Evolutionary conservation across 2,797 vertebrate species (phyloP).

Genomic region (Chelidonichthys spinosus): DNA sequence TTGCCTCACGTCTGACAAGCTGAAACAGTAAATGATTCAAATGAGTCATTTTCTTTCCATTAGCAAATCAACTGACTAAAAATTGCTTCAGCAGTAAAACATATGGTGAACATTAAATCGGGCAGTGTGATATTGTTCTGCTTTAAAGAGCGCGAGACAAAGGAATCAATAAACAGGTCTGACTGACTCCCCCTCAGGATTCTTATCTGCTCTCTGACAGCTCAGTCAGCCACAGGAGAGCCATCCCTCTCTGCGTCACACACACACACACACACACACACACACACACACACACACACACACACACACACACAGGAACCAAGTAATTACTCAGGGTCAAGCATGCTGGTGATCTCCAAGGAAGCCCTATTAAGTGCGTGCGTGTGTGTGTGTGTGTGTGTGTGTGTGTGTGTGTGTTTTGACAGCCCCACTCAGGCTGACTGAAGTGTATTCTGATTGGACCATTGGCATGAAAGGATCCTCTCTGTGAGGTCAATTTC

Average conservation of each 20-base stretch:
- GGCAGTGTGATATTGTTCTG: constrained; percentile 5
- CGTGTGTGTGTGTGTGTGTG: constrained; percentile 15
- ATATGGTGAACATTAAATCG: background rate
- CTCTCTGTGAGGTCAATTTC: background rate
- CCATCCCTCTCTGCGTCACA: constrained; percentile 20
- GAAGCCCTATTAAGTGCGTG: constrained; percentile 19
- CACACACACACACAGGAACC: constrained; percentile 10
- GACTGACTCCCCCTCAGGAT: constrained; percentile 37
- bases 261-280: constrained; percentile 7
- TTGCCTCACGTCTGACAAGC: background rate
- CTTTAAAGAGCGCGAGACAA: constrained; percentile 18
- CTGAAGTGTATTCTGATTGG: constrained; percentile 28
- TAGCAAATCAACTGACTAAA: background rate
- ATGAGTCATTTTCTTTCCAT: constrained; percentile 26
- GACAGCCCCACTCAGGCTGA: constrained; percentile 14
- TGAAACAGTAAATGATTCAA: background rate
- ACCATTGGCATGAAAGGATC: background rate
- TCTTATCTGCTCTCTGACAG: constrained; percentile 58
- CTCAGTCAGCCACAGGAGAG: constrained; percentile 45
- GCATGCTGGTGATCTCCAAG: constrained; percentile 41
- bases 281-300: constrained; percentile 18
- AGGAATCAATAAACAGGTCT: constrained; percentile 41
- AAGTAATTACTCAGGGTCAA: constrained; percentile 70
- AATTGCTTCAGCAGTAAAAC: constrained; percentile 5
- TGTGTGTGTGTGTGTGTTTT: constrained; percentile 7